Percentiles rank a stretch among this genome's conserved stretches.
Evolutionary conservation across 2,888 invertebrate species (phyloP).

Genomic region (Drosophila robusta): DNA sequence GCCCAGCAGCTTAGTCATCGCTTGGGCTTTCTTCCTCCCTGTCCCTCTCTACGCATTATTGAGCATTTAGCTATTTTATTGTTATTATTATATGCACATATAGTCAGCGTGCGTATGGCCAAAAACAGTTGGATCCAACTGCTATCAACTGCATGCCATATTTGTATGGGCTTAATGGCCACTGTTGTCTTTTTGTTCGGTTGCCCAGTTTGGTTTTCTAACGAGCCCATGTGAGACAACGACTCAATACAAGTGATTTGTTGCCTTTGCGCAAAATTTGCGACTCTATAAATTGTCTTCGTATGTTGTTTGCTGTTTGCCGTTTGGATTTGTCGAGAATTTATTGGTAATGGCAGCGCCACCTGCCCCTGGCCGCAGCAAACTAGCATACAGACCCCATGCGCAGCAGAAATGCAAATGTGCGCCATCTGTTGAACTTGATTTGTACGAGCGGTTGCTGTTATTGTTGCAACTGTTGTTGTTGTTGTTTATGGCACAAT

Average conservation of each 20-base stretch:
- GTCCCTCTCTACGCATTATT: constrained; percentile 61
- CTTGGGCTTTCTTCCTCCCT: constrained; percentile 1
- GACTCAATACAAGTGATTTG: constrained; percentile 65
- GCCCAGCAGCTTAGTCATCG: constrained; percentile 40
- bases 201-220: constrained; percentile 61
- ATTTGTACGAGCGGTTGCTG: constrained; percentile 33
- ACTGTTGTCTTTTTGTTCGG: constrained; percentile 26
- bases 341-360: constrained; percentile 32
- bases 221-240: constrained; percentile 59
- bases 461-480: constrained; percentile 18
- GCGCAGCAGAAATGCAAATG: constrained; percentile 58
- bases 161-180: constrained; percentile 64
- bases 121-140: constrained; percentile 59
- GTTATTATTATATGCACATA: constrained; percentile 59
- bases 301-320: constrained; percentile 30
- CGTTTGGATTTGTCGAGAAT: constrained; percentile 50
- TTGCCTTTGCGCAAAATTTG: constrained; percentile 60
- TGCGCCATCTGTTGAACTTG: constrained; percentile 73
- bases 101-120: constrained; percentile 55
- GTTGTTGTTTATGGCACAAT: constrained; percentile 54
- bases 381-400: constrained; percentile 18
- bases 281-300: constrained; percentile 65
- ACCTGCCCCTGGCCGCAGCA: constrained; percentile 22
- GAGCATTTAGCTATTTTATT: constrained; percentile 67
- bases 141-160: constrained; percentile 63